Percentiles rank a stretch among this genome's conserved stretches.
Evolutionary conservation across 37 sponge, comb jelly and placozoan species (phyloP).

Genomic region (Corticium candelabrum): DNA sequence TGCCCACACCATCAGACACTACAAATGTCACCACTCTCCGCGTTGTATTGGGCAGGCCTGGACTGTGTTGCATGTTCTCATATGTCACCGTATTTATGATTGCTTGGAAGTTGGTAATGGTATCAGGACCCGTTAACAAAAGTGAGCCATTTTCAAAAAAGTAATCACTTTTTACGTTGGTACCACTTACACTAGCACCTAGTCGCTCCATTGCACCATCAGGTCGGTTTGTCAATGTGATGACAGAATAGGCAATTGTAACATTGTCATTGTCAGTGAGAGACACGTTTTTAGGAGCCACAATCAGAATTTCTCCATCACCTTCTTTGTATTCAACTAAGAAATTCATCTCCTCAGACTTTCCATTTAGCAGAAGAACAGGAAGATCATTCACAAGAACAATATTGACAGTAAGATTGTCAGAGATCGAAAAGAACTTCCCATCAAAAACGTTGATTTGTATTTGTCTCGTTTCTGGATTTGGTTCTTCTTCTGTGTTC

Average conservation of each 20-base stretch:
- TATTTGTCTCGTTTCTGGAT: slow-evolving; percentile 21
- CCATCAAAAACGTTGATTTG: slow-evolving; percentile 43
- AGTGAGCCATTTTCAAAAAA: slow-evolving; percentile 28
- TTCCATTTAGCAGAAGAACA: slow-evolving; percentile 58
- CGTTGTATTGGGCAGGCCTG: slow-evolving; percentile 49
- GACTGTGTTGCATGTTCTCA: slow-evolving; percentile 46
- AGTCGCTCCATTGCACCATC: slow-evolving; percentile 50
- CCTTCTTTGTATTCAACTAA: slow-evolving; percentile 68
- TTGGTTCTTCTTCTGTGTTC: slow-evolving; percentile 67
- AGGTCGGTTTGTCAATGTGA: slow-evolving; percentile 28
- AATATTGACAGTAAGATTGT: slow-evolving; percentile 28
- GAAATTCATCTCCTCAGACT: slow-evolving; percentile 15
- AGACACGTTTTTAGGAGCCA: slow-evolving; percentile 23
- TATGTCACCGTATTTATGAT: slow-evolving; percentile 51
- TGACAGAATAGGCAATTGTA: slow-evolving; percentile 16
- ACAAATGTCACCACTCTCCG: slow-evolving; percentile 42
- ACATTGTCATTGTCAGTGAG: slow-evolving; percentile 54
- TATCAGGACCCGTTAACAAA: slow-evolving; percentile 32
- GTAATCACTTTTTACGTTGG: slow-evolving; percentile 34
- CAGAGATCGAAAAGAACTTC: slow-evolving; percentile 14
- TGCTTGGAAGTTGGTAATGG: slow-evolving; percentile 41
- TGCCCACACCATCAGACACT: slow-evolving; percentile 45
- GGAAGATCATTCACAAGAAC: slow-evolving; percentile 55
- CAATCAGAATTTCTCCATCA: slow-evolving; percentile 41
- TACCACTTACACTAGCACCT: slow-evolving; percentile 7